Base-by-base conservation (phyloP, 2,113 vertebrate genomes). In the Hippocampus comes region DNA sequence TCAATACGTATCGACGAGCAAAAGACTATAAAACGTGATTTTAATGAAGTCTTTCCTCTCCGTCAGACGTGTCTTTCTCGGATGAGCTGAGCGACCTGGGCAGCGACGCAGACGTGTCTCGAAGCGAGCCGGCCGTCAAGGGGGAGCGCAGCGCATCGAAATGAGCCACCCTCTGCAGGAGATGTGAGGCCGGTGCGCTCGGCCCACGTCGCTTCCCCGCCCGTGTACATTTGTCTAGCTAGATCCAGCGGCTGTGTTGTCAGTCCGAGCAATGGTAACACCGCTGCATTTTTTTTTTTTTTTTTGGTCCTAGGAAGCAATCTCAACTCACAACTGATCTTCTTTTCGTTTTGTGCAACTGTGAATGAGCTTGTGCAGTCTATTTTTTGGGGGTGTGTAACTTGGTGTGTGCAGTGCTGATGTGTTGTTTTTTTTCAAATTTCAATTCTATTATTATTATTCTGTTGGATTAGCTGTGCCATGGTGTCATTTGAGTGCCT, bases 91-190 rank as follows among this genome's bases (percentile, higher is more conserved):
- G 94, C 0, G 94, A 95, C 66, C 72, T 93, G 66, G 88, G 92
- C 72, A 87, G 92, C 0, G 95, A 98, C 27, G 91, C 78, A 0
- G 93, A 95, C 1, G 86, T 88, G 1, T 81, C 92, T 73, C 82
- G 70, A 53, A 83, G 87, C 1, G 95, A 98, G 70, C 96, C 96
- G 0, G 92, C 93, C 8, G 95, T 98, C 20, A 99, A 98, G 77
- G 93, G 95, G 0, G 97, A 99, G 71, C 92, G 95, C 78, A 99
- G 71, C 92, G 95, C 78, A 92, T 94, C 0, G 96, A 98, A 67
- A 90, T 96, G 1, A 92, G 86, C 76, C 93, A 94, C 89, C 92
- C 95, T 1, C 92, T 97, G 91, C 96, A 97, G 92, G 95, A 95
- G 83, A 94, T 97, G 92, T 97, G 87, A 93, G 84, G 67, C 18